These are phyloP conservation scores for Pogonocichla stellata DNA, from an alignment of 2,113 vertebrate genomes.

Conservation along the genomic window DNA sequence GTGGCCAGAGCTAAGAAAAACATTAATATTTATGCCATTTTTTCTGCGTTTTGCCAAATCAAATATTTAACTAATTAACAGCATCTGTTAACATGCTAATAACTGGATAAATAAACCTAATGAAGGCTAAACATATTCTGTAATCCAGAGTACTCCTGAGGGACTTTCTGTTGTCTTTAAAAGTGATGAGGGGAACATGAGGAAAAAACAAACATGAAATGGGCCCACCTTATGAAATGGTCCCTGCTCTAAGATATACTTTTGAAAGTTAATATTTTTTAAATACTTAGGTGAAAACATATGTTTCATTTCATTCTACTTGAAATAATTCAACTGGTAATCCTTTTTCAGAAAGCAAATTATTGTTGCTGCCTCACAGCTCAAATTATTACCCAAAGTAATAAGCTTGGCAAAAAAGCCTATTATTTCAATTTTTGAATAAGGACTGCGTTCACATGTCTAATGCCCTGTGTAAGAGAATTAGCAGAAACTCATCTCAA, in stretches of 20 bases:
- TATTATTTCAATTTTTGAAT: slow-evolving; percentile 31
- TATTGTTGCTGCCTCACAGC: not conserved
- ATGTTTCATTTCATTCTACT: not conserved
- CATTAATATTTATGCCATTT: not conserved
- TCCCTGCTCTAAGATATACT: not conserved
- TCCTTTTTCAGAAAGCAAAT: slow-evolving; percentile 1
- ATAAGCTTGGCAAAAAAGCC: slow-evolving; percentile 47
- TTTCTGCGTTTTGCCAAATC: not conserved
- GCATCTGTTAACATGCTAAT: not conserved
- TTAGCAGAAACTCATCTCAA: slow-evolving; percentile 70
- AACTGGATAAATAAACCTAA: not conserved
- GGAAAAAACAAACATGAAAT: not conserved
- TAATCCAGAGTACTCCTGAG: not conserved
- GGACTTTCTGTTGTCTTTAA: not conserved
- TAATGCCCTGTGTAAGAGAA: slow-evolving; percentile 66
- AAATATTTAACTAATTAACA: not conserved
- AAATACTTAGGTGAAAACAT: not conserved
- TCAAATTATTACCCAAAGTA: slow-evolving; percentile 23
- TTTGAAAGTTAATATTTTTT: not conserved
- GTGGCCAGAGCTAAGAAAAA: not conserved
- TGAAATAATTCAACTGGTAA: not conserved
- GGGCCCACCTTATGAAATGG: not conserved
- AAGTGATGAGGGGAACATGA: not conserved
- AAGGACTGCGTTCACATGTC: slow-evolving; percentile 43
- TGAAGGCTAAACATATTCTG: not conserved